Percentiles rank a stretch among this genome's conserved stretches.
phyloP scores from a whole-genome alignment of 2,113 vertebrate genomes.

The Stegastes partitus region DNA sequence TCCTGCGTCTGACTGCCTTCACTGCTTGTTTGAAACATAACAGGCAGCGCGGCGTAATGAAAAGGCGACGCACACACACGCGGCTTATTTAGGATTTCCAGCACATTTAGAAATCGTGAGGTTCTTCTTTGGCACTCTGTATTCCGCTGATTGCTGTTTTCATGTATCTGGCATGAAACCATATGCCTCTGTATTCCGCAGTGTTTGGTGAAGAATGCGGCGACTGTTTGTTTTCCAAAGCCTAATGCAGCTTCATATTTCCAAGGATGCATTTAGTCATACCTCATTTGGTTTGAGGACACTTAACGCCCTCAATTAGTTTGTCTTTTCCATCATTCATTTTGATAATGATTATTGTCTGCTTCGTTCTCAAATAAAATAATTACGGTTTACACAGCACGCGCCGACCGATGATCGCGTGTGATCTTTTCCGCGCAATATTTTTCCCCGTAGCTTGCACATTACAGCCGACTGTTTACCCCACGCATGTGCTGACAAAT shows the following conservation, averaged over 20 bases:
- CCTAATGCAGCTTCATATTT: constrained; percentile 66
- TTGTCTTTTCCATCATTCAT: constrained; percentile 70
- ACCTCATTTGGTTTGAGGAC: constrained; percentile 79
- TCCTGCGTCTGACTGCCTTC: constrained; percentile 22
- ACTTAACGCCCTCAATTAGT: constrained; percentile 76
- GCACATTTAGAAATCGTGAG: constrained; percentile 62
- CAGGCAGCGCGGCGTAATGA: constrained; percentile 53
- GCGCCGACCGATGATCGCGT: not conserved
- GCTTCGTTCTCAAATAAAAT: constrained; percentile 61
- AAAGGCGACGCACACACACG: constrained; percentile 61
- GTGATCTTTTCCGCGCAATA: constrained; percentile 20
- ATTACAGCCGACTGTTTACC: constrained; percentile 23
- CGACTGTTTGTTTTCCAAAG: constrained; percentile 52
- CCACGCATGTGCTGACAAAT: constrained; percentile 40
- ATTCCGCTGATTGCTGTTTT: constrained; percentile 71
- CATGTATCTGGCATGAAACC: constrained; percentile 66
- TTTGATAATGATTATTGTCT: constrained; percentile 73
- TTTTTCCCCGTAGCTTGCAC: constrained; percentile 30
- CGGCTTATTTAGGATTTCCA: constrained; percentile 65
- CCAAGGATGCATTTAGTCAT: constrained; percentile 78
- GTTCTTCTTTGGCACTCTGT: constrained; percentile 54
- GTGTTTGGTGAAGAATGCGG: constrained; percentile 38
- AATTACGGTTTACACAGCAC: constrained; percentile 48
- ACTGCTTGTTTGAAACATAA: constrained; percentile 49
- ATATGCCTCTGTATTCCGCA: constrained; percentile 20